Conservation (phyloP, 2,113 vertebrate genomes). For the Lagopus leucura region DNA sequence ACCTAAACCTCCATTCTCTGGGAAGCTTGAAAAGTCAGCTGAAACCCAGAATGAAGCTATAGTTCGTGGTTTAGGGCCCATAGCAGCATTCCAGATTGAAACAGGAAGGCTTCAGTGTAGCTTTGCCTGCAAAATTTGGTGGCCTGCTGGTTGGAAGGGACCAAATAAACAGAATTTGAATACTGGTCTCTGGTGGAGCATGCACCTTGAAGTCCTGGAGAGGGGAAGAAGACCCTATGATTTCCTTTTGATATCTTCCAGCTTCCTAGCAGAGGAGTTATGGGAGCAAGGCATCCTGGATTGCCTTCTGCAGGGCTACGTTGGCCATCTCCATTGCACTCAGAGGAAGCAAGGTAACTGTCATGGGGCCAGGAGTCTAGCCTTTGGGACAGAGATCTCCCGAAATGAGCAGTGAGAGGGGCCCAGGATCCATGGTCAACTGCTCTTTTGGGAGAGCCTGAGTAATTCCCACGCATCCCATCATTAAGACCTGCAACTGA, state of each 20-base stretch:
- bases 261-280: background rate
- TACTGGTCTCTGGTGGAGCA: background rate
- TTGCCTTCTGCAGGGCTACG: background rate
- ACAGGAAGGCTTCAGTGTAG: background rate
- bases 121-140: background rate
- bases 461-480: background rate
- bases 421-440: background rate
- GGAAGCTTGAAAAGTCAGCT: background rate
- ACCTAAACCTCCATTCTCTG: background rate
- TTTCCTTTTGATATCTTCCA: background rate
- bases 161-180: background rate
- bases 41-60: background rate
- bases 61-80: background rate
- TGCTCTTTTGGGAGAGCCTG: background rate
- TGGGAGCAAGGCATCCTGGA: background rate
- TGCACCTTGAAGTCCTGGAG: background rate
- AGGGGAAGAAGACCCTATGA: background rate
- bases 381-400: background rate
- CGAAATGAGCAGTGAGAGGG: background rate
- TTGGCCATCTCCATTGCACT: background rate
- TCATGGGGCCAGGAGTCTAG: background rate
- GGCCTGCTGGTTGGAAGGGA: background rate
- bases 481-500: background rate
- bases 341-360: background rate
- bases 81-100: background rate